A percentile compares a stretch with the other conserved stretches of the same genome.
Conservation (phyloP, 2,888 invertebrate genomes). For the Pemphredon lugubris region DNA sequence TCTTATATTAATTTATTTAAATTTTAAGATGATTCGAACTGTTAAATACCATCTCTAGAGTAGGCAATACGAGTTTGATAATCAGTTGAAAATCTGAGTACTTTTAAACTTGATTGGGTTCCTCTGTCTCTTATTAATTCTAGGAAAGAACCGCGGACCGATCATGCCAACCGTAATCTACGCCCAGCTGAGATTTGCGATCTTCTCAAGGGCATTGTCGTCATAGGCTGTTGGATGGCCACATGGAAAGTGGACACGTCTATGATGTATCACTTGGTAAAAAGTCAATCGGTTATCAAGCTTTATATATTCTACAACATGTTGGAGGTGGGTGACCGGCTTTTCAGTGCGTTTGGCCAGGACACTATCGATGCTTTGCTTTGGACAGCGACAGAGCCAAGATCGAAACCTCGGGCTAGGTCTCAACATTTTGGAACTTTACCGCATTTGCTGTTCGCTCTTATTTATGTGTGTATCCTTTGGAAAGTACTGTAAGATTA, state of each 20-base stretch:
- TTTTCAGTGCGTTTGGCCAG: conserved; percentile 98
- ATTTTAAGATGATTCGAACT: neutral
- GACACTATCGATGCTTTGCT: conserved; percentile 98
- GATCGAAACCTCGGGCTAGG: conserved; percentile 83
- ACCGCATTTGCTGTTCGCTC: conserved; percentile 94
- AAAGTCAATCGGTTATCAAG: conserved; percentile 99
- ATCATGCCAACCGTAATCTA: conserved; percentile 79
- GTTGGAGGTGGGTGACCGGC: conserved; percentile 97
- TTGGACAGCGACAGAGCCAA: conserved; percentile 99
- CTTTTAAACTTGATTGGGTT: no score
- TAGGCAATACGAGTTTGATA: no score
- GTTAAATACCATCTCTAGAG: neutral
- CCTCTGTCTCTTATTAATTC: neutral
- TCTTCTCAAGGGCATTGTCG: conserved; percentile 94
- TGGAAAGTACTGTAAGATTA: conserved; percentile 71
- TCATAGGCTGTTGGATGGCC: conserved; percentile 90
- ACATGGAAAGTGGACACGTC: conserved; percentile 98
- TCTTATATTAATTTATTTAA: neutral
- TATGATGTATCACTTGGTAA: conserved; percentile 98
- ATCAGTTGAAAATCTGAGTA: no score
- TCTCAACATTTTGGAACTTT: conserved; percentile 91
- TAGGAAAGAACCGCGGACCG: conserved; percentile 40
- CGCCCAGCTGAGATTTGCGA: conserved; percentile 97
- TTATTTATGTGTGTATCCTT: conserved; percentile 98
- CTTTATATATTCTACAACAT: conserved; percentile 99